phyloP scores from a whole-genome alignment of 2,113 vertebrate genomes.

The Sigmodon hispidus region DNA sequence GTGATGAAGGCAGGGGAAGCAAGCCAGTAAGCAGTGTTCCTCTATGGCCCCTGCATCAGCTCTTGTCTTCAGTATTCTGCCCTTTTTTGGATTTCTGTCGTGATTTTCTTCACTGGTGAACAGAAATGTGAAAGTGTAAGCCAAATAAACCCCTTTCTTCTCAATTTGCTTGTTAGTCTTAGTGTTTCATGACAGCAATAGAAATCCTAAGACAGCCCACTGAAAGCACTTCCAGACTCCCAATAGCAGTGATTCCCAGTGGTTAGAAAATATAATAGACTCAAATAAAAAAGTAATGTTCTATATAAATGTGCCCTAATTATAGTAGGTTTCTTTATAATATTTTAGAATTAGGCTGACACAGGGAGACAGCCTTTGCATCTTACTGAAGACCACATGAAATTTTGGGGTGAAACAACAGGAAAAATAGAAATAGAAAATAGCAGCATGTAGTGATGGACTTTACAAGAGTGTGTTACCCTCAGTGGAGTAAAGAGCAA shows the following conservation, averaged over 20 bases:
- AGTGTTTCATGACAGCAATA: not conserved
- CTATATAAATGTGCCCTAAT: not conserved
- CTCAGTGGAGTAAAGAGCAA: not conserved
- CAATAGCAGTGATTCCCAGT: not conserved
- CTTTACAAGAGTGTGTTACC: not conserved
- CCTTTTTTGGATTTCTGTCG: not conserved
- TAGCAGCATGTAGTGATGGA: conserved; percentile 3
- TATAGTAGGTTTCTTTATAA: not conserved
- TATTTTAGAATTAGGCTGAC: not conserved
- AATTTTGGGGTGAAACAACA: conserved; percentile 24
- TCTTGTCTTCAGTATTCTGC: not conserved
- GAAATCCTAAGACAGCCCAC: not conserved
- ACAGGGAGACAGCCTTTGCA: not conserved
- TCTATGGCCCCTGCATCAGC: not conserved
- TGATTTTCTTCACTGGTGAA: not conserved
- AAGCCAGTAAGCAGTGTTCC: not conserved
- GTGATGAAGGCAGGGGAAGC: not conserved
- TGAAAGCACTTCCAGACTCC: not conserved
- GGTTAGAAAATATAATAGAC: not conserved
- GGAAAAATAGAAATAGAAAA: not conserved
- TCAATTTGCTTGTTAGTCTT: not conserved
- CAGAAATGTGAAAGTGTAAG: not conserved
- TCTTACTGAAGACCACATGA: not conserved
- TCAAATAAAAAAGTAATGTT: not conserved
- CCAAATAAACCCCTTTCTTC: not conserved